Percentiles rank a stretch among this genome's conserved stretches.
Evolutionary conservation across 2,797 vertebrate genomes (phyloP).

Genomic region (Karalla daura): DNA sequence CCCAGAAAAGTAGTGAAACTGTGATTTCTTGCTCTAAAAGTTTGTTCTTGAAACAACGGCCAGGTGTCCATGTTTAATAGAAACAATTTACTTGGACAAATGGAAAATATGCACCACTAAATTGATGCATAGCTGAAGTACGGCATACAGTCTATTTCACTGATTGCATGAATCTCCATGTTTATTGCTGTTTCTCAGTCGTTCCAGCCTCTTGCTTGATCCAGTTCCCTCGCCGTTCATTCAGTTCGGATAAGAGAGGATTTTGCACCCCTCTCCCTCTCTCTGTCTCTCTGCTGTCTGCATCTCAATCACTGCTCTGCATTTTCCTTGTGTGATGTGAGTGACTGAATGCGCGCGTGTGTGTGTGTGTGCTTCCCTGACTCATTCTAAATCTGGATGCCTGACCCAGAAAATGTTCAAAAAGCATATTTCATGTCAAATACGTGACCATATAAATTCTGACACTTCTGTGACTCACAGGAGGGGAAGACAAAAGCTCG

Average conservation of each 20-base stretch:
- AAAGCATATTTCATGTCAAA: slow-evolving; percentile 31
- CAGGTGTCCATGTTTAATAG: too few relatives aligned
- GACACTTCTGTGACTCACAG: not conserved
- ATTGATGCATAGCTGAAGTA: not conserved
- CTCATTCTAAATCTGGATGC: slow-evolving; percentile 52
- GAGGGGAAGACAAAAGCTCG: not conserved
- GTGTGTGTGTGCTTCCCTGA: slow-evolving; percentile 25
- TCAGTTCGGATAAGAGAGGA: slow-evolving; percentile 41
- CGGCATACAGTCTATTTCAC: slow-evolving; percentile 16
- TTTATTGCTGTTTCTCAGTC: slow-evolving; percentile 1
- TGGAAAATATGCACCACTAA: too few relatives aligned
- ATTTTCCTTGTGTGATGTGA: slow-evolving; percentile 8
- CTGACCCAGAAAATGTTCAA: slow-evolving; percentile 61
- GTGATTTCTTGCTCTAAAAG: not conserved
- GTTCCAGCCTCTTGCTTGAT: slow-evolving; percentile 3
- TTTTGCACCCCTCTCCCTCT: slow-evolving; percentile 10
- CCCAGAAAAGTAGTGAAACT: not conserved
- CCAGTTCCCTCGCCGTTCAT: slow-evolving; percentile 8
- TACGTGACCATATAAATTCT: slow-evolving; percentile 13
- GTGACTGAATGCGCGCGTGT: slow-evolving; percentile 6
- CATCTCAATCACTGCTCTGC: slow-evolving; percentile 51
- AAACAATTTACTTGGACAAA: too few relatives aligned
- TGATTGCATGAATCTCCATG: slow-evolving; percentile 7
- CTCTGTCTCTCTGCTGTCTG: slow-evolving; percentile 31
- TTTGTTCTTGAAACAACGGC: too few relatives aligned